phyloP scores from a whole-genome alignment of 2,113 vertebrate genomes.

The Eulemur rufifrons region DNA sequence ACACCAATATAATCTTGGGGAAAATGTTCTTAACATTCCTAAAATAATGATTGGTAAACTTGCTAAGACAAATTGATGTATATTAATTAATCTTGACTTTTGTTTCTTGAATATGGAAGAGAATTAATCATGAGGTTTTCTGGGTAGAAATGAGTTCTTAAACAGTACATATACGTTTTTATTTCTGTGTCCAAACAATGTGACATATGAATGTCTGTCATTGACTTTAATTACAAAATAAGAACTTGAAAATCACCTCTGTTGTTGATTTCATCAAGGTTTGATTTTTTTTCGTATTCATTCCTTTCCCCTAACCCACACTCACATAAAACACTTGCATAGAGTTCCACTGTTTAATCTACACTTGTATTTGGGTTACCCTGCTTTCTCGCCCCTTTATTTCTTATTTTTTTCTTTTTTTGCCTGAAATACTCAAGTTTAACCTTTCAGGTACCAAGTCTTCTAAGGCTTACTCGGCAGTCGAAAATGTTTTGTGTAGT shows the following conservation, averaged over 20 bases:
- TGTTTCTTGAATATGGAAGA: neutral
- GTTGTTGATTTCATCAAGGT: slow-evolving; percentile 77
- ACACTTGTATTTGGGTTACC: slow-evolving; percentile 58
- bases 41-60: neutral
- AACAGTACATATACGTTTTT: neutral
- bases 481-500: slow-evolving; percentile 73
- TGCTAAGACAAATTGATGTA: neutral
- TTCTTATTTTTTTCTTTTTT: slow-evolving; percentile 36
- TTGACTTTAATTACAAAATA: slow-evolving; percentile 79
- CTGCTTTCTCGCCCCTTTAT: slow-evolving; percentile 61
- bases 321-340: slow-evolving; percentile 61
- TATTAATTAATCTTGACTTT: neutral
- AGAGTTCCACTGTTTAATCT: slow-evolving; percentile 75
- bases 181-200: neutral
- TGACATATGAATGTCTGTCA: slow-evolving; percentile 69
- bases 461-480: slow-evolving; percentile 75
- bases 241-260: slow-evolving; percentile 79
- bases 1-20: neutral
- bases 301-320: slow-evolving; percentile 68
- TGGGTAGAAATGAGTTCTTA: neutral
- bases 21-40: neutral
- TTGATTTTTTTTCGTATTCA: slow-evolving; percentile 70
- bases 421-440: slow-evolving; percentile 71
- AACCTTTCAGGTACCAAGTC: slow-evolving; percentile 78
- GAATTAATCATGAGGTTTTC: neutral